Evolutionary conservation across 1,140 invertebrate genomes (phyloP).

Genomic region (Anoplophora glabripennis): DNA sequence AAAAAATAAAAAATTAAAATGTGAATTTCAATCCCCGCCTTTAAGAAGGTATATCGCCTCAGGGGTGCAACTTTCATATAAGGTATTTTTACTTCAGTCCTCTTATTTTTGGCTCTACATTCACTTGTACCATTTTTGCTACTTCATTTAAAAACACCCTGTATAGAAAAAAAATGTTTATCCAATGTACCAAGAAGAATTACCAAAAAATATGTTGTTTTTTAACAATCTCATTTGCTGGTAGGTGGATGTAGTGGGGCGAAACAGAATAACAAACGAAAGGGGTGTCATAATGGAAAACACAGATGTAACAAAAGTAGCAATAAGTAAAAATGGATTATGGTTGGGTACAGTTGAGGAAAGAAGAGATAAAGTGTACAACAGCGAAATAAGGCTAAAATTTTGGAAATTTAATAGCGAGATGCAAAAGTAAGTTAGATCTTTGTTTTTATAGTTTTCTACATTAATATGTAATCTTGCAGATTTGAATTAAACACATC

Average conservation of each 20-base stretch:
- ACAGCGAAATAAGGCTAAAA: constrained; percentile 69
- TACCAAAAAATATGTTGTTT: no score
- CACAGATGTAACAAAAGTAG: constrained; percentile 66
- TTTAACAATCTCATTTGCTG: no score
- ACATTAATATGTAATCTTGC: constrained; percentile 28
- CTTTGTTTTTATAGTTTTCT: not conserved
- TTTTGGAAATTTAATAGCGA: constrained; percentile 71
- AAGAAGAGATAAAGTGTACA: constrained; percentile 57
- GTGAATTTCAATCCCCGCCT: no score
- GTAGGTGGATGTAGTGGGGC: constrained; percentile 71
- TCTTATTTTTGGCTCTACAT: no score
- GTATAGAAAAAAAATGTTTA: no score
- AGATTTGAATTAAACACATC: constrained; percentile 72
- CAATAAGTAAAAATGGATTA: constrained; percentile 63
- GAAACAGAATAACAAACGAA: constrained; percentile 70
- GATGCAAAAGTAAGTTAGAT: constrained; percentile 59
- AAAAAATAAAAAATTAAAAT: no score
- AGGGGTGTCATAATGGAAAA: constrained; percentile 59
- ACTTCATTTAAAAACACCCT: no score
- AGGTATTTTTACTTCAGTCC: no score
- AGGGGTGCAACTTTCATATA: no score
- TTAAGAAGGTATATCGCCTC: no score
- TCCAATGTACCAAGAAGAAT: no score
- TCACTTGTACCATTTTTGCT: no score
- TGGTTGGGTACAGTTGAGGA: constrained; percentile 80